These are phyloP conservation scores for Ormyrus labotus DNA, from an alignment of 2,888 invertebrate genomes.

Conservation along the genomic window DNA sequence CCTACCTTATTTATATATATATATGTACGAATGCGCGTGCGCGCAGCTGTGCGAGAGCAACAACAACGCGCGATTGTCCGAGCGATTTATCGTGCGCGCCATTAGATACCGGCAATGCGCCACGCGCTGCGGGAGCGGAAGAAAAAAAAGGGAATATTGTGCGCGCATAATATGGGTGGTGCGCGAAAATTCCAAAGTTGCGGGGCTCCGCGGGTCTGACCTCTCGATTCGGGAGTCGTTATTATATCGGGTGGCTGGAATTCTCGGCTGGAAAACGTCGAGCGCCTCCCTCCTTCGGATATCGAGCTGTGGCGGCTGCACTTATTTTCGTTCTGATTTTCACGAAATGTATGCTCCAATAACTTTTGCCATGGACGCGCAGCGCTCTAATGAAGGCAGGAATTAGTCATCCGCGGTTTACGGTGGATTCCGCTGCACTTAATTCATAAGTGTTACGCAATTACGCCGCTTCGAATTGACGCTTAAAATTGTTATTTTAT, in stretches of 20 bases:
- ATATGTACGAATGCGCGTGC: background rate
- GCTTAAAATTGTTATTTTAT: too few species aligned
- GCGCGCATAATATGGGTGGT: background rate
- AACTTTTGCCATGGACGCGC: slow-evolving; percentile 18
- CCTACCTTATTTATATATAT: background rate
- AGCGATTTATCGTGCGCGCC: slow-evolving; percentile 29
- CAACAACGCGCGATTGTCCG: slow-evolving; percentile 1
- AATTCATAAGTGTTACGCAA: too few species aligned
- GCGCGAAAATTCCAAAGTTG: slow-evolving; percentile 11
- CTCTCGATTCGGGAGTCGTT: background rate
- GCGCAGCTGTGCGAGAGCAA: slow-evolving; percentile 15
- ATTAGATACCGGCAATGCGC: too few species aligned
- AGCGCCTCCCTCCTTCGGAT: slow-evolving; percentile 14
- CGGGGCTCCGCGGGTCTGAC: background rate
- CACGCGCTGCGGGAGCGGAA: too few species aligned
- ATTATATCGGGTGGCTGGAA: background rate
- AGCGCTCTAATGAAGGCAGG: background rate
- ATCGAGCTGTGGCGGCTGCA: background rate
- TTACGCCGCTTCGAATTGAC: too few species aligned
- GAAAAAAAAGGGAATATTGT: background rate
- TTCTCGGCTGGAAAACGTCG: slow-evolving; percentile 29
- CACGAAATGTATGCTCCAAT: slow-evolving; percentile 43
- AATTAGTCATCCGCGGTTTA: background rate
- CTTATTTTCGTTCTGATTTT: slow-evolving; percentile 30
- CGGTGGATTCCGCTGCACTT: too few species aligned